Conservation (phyloP, 2,113 vertebrate genomes). For the Chlorodrepanis virens region DNA sequence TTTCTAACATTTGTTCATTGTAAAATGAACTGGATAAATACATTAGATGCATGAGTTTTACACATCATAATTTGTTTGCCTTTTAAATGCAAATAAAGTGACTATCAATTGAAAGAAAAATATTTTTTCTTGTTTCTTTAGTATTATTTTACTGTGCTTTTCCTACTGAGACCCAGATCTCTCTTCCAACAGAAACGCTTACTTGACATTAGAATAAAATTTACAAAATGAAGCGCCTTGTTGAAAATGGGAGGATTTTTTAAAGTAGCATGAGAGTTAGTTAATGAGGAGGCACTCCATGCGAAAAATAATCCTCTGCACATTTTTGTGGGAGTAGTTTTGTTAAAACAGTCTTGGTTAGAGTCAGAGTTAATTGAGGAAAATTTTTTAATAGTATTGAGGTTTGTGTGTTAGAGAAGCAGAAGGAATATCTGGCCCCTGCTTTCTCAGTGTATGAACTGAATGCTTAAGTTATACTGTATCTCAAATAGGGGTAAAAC, state of each 20-base stretch:
- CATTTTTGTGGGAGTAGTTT: neutral
- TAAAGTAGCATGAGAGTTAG: neutral
- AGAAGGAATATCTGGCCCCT: slow-evolving; percentile 30
- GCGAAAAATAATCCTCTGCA: neutral
- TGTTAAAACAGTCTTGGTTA: neutral
- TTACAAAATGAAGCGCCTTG: neutral
- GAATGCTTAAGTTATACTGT: slow-evolving; percentile 36
- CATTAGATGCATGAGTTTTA: neutral
- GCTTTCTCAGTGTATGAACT: slow-evolving; percentile 38
- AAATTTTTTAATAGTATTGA: neutral
- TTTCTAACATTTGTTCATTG: slow-evolving; percentile 4
- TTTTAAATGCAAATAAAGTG: slow-evolving; percentile 40
- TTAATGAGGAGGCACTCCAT: neutral
- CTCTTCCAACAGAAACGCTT: slow-evolving; percentile 15
- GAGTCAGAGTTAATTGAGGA: neutral
- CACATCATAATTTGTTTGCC: slow-evolving; percentile 3
- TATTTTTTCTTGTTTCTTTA: slow-evolving; percentile 8
- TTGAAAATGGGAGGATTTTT: neutral
- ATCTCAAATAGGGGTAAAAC: slow-evolving; percentile 29
- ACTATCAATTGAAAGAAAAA: slow-evolving; percentile 11
- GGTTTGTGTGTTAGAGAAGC: neutral
- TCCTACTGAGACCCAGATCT: slow-evolving; percentile 17
- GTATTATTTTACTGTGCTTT: slow-evolving; percentile 5
- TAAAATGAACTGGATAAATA: slow-evolving; percentile 20
- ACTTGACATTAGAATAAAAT: slow-evolving; percentile 30